Percentiles rank a stretch among this genome's conserved stretches.
Conservation (phyloP, 2,113 vertebrate species). For the Melierax canorus region DNA sequence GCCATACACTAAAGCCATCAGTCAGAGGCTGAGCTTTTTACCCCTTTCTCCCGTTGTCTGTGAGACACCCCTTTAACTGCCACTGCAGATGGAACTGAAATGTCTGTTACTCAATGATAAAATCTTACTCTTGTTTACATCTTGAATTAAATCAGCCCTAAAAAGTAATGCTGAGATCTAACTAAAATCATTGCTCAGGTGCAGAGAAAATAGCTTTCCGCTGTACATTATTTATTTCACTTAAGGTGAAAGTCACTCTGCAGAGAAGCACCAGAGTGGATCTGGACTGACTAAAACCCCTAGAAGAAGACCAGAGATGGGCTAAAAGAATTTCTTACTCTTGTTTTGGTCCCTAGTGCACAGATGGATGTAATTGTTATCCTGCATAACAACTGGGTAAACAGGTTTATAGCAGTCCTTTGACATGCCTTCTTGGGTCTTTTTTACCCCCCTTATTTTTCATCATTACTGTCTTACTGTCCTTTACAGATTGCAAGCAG, state of each 20-base stretch:
- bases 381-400: fast-evolving
- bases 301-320: neutral
- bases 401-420: neutral
- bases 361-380: neutral
- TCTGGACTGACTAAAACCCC: neutral
- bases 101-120: neutral
- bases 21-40: no score
- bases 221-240: neutral
- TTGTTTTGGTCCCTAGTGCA: neutral
- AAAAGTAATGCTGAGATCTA: neutral
- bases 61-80: neutral
- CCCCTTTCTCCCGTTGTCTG: neutral
- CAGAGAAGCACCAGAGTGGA: neutral
- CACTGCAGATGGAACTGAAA: neutral
- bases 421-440: fast-evolving
- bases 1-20: no score
- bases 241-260: neutral
- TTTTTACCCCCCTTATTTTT: neutral
- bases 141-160: neutral
- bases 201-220: neutral
- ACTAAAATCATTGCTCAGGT: neutral
- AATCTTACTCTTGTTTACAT: neutral
- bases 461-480: neutral
- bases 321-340: neutral
- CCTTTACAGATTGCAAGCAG: neutral